These are phyloP conservation scores for Criorhina ranunculi DNA, from an alignment of 2,888 invertebrate genomes.

Conservation along the genomic window DNA sequence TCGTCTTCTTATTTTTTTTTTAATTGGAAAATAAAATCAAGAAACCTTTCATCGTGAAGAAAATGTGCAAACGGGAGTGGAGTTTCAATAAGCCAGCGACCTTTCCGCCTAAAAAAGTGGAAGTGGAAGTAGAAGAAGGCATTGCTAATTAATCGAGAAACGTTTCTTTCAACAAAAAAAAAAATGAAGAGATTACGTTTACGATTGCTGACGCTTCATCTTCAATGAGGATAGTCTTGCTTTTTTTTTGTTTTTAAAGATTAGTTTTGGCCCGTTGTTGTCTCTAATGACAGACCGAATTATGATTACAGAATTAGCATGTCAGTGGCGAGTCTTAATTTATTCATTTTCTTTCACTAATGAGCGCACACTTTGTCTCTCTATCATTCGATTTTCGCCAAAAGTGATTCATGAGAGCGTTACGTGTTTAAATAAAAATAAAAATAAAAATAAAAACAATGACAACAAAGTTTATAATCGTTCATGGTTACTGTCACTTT, in stretches of 20 bases:
- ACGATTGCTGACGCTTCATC: constrained; percentile 5
- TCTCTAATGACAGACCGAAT: constrained; percentile 51
- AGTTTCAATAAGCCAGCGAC: not conserved
- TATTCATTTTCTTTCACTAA: constrained; percentile 36
- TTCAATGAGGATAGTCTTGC: not conserved
- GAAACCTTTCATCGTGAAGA: constrained; percentile 46
- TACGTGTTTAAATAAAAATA: constrained; percentile 38
- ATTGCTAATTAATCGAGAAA: constrained; percentile 30
- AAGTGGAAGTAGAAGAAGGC: not conserved
- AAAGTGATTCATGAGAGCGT: constrained; percentile 44
- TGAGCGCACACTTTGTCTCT: constrained; percentile 31
- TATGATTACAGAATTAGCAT: constrained; percentile 42
- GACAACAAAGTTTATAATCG: constrained; percentile 31
- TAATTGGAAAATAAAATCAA: constrained; percentile 57
- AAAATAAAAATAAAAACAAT: constrained; percentile 39
- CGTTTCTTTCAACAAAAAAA: not conserved
- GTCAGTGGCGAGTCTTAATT: constrained; percentile 36
- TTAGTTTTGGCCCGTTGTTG: constrained; percentile 19
- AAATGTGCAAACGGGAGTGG: not conserved
- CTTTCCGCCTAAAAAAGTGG: not conserved
- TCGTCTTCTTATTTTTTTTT: constrained; percentile 12
- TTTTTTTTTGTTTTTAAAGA: not conserved
- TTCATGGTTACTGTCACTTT: constrained; percentile 26
- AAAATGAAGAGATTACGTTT: constrained; percentile 8
- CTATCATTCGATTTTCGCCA: not conserved